Conservation (phyloP, 1,140 invertebrate genomes). For the Drosophila lacertosa region DNA sequence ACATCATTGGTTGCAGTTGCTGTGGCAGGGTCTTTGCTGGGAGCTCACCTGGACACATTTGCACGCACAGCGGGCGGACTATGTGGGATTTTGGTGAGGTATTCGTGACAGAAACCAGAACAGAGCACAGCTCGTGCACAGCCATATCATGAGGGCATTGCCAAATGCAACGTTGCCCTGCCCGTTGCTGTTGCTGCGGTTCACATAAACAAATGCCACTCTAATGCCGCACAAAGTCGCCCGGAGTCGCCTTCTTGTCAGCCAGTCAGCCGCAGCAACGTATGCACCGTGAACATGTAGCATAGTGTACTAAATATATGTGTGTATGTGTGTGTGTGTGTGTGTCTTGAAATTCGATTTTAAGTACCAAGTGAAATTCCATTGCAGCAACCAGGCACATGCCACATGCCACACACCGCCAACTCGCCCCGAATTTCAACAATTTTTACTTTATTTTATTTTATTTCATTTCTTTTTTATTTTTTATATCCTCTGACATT, state of each 20-base stretch:
- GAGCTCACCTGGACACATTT: constrained; percentile 53
- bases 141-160: constrained; percentile 25
- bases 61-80: constrained; percentile 71
- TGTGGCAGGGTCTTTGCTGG: not conserved
- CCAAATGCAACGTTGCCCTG: constrained; percentile 35
- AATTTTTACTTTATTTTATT: constrained; percentile 33
- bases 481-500: constrained; percentile 31
- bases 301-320: not conserved
- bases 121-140: constrained; percentile 30
- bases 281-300: constrained; percentile 3
- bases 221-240: constrained; percentile 76
- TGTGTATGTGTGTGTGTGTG: constrained; percentile 7
- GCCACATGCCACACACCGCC: constrained; percentile 41
- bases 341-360: constrained; percentile 70
- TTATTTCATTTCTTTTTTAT: constrained; percentile 6
- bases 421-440: not conserved
- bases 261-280: constrained; percentile 30
- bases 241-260: constrained; percentile 52
- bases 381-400: constrained; percentile 58
- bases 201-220: constrained; percentile 80
- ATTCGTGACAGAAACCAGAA: constrained; percentile 59
- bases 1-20: constrained; percentile 5
- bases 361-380: constrained; percentile 72
- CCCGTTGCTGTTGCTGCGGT: constrained; percentile 23
- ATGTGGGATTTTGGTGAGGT: constrained; percentile 67